These are phyloP conservation scores for Heliconius congener DNA, from an alignment of 1,140 invertebrate species.

Conservation along the genomic window DNA sequence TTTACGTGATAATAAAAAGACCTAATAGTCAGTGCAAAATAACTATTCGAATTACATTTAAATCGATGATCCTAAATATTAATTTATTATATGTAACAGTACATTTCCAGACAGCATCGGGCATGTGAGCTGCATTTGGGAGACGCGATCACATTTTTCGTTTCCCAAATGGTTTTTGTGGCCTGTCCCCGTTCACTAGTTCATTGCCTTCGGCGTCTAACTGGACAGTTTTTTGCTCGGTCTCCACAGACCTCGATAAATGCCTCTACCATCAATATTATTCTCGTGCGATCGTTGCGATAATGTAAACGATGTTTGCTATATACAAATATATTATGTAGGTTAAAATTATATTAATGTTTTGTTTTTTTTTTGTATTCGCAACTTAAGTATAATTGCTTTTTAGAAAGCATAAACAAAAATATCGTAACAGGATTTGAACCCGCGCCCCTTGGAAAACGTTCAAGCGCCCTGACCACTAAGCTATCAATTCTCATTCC, in stretches of 20 bases:
- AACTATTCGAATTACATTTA: neutral
- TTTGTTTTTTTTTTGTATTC: too few relatives aligned
- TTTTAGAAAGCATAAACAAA: too few relatives aligned
- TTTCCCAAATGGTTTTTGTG: constrained; percentile 64
- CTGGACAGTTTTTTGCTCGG: constrained; percentile 70
- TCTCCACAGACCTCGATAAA: constrained; percentile 32
- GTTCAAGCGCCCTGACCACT: too few relatives aligned
- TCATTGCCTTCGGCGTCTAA: constrained; percentile 72
- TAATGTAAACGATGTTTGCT: neutral
- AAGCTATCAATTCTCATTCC: too few relatives aligned
- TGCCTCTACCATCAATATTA: constrained; percentile 16
- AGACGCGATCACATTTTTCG: constrained; percentile 31
- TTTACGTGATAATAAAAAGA: too few relatives aligned
- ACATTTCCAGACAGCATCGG: neutral
- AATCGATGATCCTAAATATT: neutral
- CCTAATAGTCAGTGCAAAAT: neutral
- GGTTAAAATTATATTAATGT: neutral
- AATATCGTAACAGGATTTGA: too few relatives aligned
- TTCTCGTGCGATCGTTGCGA: neutral
- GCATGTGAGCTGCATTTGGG: constrained; percentile 2
- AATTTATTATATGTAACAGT: neutral
- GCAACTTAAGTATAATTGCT: too few relatives aligned
- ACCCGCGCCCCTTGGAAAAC: too few relatives aligned
- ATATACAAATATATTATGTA: neutral
- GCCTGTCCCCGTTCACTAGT: constrained; percentile 59